Conservation (phyloP, 1,140 invertebrate genomes). For the Diabrotica undecimpunctata region DNA sequence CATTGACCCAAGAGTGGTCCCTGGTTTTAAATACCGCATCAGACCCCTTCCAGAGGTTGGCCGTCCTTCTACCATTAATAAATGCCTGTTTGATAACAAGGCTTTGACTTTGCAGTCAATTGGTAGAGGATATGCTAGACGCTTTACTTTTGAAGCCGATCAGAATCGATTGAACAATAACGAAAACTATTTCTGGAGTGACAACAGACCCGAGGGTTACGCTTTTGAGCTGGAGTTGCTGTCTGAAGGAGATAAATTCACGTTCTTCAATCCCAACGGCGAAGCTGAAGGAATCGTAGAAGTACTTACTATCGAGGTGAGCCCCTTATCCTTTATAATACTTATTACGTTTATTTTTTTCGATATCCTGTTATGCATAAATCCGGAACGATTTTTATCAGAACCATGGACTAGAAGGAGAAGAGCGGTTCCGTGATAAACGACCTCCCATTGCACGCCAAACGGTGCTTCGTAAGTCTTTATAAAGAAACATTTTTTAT, state of each 20-base stretch:
- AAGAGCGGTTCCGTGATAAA: constrained; percentile 15
- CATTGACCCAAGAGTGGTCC: constrained; percentile 65
- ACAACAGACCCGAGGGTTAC: constrained; percentile 68
- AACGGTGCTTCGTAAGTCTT: constrained; percentile 38
- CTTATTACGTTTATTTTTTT: constrained; percentile 1
- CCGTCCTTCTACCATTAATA: constrained; percentile 26
- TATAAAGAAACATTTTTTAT: constrained; percentile 27
- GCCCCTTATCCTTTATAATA: constrained; percentile 28
- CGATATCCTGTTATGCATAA: constrained; percentile 7
- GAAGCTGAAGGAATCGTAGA: constrained; percentile 61
- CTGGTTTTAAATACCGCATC: constrained; percentile 74
- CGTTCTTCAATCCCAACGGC: constrained; percentile 61
- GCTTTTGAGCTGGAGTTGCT: constrained; percentile 68
- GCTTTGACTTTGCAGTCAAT: constrained; percentile 65
- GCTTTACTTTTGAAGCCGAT: constrained; percentile 68
- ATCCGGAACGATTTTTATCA: constrained; percentile 25
- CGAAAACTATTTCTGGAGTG: constrained; percentile 73
- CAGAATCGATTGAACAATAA: constrained; percentile 62
- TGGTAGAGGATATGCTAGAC: constrained; percentile 69
- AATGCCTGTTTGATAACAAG: constrained; percentile 59
- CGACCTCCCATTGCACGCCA: not conserved
- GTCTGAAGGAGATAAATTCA: constrained; percentile 67
- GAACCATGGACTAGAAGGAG: constrained; percentile 10
- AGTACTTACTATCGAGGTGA: constrained; percentile 59
- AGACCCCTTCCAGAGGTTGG: constrained; percentile 53